Conservation (phyloP, 1,140 invertebrate species). For the Panonychus citri region DNA sequence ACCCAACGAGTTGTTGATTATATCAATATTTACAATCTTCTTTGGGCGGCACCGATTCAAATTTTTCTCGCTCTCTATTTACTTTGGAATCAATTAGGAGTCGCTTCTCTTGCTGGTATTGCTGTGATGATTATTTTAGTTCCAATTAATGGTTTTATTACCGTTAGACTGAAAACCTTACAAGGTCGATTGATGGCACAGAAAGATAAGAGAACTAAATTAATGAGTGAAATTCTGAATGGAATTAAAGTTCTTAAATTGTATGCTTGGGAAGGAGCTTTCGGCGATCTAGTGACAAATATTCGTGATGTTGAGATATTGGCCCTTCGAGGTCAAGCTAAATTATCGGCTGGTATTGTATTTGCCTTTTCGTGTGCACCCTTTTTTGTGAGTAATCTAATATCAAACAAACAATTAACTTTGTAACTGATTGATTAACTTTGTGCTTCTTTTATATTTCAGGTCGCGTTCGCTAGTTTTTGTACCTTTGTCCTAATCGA, state of each 20-base stretch:
- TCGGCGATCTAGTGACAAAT: conserved; percentile 3
- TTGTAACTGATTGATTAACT: neutral
- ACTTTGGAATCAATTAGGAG: conserved; percentile 20
- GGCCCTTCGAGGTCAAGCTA: conserved; percentile 3
- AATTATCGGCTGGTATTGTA: conserved; percentile 3
- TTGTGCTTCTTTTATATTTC: neutral
- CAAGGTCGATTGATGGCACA: conserved; percentile 23
- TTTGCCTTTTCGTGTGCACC: conserved; percentile 13
- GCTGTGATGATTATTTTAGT: conserved; percentile 40
- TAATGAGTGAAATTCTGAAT: conserved; percentile 24
- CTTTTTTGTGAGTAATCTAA: conserved; percentile 10
- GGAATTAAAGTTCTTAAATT: conserved; percentile 54
- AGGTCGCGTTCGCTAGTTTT: conserved; percentile 21
- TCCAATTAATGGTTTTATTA: conserved; percentile 67
- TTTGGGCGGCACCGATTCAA: conserved; percentile 18
- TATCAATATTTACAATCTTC: conserved; percentile 10
- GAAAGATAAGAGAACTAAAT: conserved; percentile 24
- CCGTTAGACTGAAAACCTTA: conserved; percentile 42
- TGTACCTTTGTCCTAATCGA: conserved; percentile 25
- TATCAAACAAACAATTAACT: conserved; percentile 7
- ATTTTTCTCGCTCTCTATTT: conserved; percentile 20
- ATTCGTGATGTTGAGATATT: conserved; percentile 9
- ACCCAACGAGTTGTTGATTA: conserved; percentile 7
- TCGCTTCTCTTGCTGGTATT: conserved; percentile 20
- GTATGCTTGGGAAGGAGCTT: conserved; percentile 43